Evolutionary conservation across 2,888 invertebrate genomes (phyloP).

Genomic region (Orthosia gothica): DNA sequence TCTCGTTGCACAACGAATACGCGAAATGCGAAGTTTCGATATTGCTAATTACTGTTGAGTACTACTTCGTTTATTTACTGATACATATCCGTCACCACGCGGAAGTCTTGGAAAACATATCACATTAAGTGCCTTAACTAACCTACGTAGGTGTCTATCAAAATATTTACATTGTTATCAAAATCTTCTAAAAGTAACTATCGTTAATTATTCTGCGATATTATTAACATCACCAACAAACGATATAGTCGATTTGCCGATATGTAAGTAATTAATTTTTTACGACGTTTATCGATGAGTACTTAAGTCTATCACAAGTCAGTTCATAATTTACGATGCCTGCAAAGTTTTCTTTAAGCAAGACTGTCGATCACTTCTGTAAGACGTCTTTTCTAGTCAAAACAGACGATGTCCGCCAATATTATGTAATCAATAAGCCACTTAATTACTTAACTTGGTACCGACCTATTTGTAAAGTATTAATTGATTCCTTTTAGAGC

Average conservation of each 20-base stretch:
- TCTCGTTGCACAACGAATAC: conserved; percentile 37
- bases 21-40: conserved; percentile 20
- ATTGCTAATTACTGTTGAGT: conserved; percentile 30
- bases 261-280: conserved; percentile 12
- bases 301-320: conserved; percentile 47
- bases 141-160: conserved; percentile 1
- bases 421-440: conserved; percentile 56
- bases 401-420: conserved; percentile 35
- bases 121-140: conserved; percentile 13
- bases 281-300: conserved; percentile 36
- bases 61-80: conserved; percentile 33
- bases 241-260: not conserved
- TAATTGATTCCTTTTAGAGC: conserved; percentile 60
- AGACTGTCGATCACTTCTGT: conserved; percentile 53
- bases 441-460: conserved; percentile 58
- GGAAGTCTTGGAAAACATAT: conserved; percentile 13
- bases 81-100: conserved; percentile 22
- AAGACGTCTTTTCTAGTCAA: conserved; percentile 45
- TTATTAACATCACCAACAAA: not conserved
- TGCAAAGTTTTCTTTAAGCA: conserved; percentile 53
- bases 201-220: conserved; percentile 12
- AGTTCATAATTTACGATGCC: conserved; percentile 54
- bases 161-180: conserved; percentile 51
- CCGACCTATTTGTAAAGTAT: conserved; percentile 53
- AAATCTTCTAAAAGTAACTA: conserved; percentile 10